Conservation (phyloP, 2,113 vertebrate species). For the Oriolus oriolus region DNA sequence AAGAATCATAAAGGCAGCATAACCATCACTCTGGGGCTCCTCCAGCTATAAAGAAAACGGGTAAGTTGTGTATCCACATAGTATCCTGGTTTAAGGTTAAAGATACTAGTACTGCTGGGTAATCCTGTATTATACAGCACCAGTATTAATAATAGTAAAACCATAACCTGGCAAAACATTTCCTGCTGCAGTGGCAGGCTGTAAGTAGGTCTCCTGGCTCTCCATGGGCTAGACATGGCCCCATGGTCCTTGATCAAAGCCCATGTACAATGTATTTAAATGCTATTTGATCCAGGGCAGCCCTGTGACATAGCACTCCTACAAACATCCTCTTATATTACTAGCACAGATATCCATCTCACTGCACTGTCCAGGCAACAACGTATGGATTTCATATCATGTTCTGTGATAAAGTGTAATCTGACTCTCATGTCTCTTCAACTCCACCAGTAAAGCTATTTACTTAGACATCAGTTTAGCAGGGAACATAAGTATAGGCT, state of each 20-base stretch:
- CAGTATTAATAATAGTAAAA: background rate
- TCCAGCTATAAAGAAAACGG: background rate
- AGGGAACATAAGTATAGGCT: background rate
- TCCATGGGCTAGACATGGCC: background rate
- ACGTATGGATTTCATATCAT: background rate
- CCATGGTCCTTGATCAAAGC: background rate
- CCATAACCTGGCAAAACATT: background rate
- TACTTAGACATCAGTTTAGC: background rate
- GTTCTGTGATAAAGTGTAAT: constrained; percentile 2
- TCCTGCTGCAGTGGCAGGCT: background rate
- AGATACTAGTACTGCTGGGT: background rate
- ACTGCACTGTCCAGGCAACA: background rate
- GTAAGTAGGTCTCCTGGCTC: background rate
- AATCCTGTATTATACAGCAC: background rate
- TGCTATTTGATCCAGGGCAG: background rate
- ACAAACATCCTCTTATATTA: constrained; percentile 20
- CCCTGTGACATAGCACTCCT: background rate
- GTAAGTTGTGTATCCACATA: background rate
- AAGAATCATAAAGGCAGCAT: background rate
- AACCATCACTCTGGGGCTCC: background rate
- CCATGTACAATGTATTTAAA: background rate
- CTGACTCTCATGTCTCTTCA: background rate
- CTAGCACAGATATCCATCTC: background rate
- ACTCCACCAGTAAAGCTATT: background rate
- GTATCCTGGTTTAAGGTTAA: background rate